These are phyloP conservation scores for Porites rus DNA, from an alignment of 92 coral and sea anemone genomes.

Conservation along the genomic window DNA sequence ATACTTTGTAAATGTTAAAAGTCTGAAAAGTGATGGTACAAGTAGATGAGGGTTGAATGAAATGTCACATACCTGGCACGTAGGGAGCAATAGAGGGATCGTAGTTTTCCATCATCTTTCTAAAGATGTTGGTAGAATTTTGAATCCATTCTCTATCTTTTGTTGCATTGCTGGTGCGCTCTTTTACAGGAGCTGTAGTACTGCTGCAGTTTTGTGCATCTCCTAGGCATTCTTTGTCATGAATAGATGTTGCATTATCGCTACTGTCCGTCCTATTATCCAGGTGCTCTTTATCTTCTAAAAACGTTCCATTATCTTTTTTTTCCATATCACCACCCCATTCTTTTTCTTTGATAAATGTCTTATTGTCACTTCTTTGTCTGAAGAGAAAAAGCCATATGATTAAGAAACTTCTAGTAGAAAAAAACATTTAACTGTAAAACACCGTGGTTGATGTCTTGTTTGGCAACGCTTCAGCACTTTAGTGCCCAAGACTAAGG, in stretches of 20 bases:
- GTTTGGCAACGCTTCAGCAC: too few species aligned
- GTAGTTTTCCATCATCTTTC: slow-evolving; percentile 11
- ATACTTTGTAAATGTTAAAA: background rate
- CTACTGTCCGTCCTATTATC: background rate
- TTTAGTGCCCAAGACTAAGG: too few species aligned
- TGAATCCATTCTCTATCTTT: slow-evolving; percentile 30
- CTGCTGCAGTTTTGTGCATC: too few species aligned
- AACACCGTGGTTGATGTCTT: too few species aligned
- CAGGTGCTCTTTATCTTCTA: background rate
- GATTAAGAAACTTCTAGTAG: too few species aligned
- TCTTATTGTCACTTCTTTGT: background rate
- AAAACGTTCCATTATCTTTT: background rate
- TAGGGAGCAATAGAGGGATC: slow-evolving; percentile 41
- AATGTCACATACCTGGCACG: slow-evolving; percentile 26
- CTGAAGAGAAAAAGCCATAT: background rate
- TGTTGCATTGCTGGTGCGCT: too few species aligned
- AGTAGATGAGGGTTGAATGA: background rate
- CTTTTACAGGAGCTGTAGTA: background rate
- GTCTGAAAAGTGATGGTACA: background rate
- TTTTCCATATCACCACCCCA: background rate
- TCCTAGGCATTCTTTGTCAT: background rate
- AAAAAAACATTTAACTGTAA: too few species aligned
- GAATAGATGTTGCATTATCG: background rate
- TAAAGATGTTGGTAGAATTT: slow-evolving; percentile 22
- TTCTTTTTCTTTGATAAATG: background rate